Base-by-base conservation (phyloP, 2,113 vertebrate species). In the Rhipidura dahli region DNA sequence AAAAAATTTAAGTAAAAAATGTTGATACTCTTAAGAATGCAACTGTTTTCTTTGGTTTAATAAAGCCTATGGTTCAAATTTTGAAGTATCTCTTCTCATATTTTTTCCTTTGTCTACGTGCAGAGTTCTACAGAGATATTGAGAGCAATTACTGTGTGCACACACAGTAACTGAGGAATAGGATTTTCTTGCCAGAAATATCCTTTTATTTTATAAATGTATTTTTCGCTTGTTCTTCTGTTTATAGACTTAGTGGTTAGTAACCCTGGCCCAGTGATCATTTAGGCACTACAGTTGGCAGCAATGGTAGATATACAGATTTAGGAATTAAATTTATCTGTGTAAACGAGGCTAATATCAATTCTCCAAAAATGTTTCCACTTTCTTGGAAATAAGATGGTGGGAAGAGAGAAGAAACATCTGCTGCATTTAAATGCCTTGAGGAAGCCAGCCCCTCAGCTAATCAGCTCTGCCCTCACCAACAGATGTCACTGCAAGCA, bases 401-500 rank as follows among this genome's bases (percentile, higher is more conserved):
- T 35, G 81, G 49, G 13, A 77, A 83, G 54, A 73, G 80, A 91
- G 44, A 80, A 71, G 45, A 94, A 95, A 96, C 56, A 91, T 79
- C 80, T 96, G 66, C 20, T 60, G 11, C 7, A 44, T 33, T 47
- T n/a, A 57, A 31, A 85, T 82, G 54, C 51, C 77, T 83, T 66
- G 40, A 1, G 64, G 72, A 64, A 92, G 51, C 40, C 47, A 59
- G 45, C 68, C 44, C 51, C 1, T 0, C 19, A 78, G 49, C 87
- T 93, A 72, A 87, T 94, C 71, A 83, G 70, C 71, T 79, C 63
- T 96, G 81, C 42, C 89, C 92, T 97, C 72, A 72, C 86, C 89
- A 85, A 96, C 87, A 95, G 95, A 96, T 94, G 83, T 96, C 95
- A 94, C 80, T 95, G 61, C 60, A 95, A 90, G 72, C 72, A 95